These are phyloP conservation scores for Ridgeia piscesae DNA, from an alignment of 1,140 invertebrate genomes.

Conservation along the genomic window DNA sequence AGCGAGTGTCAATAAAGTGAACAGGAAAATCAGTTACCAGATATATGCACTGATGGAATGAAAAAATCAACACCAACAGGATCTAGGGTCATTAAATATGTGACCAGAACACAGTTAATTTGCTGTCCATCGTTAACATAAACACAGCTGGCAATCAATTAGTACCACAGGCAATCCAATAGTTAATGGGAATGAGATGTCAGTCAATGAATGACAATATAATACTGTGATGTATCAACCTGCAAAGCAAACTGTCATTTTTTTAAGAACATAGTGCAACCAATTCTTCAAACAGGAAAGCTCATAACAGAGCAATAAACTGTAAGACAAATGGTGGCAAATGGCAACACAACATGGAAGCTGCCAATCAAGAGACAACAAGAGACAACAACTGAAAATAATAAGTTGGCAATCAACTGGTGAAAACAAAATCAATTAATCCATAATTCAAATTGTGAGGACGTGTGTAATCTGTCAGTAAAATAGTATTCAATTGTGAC, in stretches of 20 bases:
- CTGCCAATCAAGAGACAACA: neutral
- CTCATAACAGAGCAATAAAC: neutral
- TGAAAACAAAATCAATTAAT: neutral
- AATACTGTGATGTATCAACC: too few relatives aligned
- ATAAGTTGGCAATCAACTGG: neutral
- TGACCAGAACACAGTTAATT: neutral
- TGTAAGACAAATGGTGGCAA: neutral
- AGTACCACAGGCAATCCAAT: too few relatives aligned
- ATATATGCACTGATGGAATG: too few relatives aligned
- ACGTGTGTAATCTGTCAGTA: neutral
- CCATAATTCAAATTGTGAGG: neutral
- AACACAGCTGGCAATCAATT: neutral
- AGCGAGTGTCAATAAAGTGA: neutral
- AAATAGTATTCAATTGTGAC: neutral
- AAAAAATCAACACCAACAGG: neutral
- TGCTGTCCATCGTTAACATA: neutral
- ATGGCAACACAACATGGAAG: neutral
- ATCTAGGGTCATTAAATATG: neutral
- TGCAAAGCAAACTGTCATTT: too few relatives aligned
- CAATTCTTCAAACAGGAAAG: too few relatives aligned
- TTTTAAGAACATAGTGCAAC: too few relatives aligned
- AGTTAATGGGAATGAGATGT: too few relatives aligned
- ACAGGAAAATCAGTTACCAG: neutral
- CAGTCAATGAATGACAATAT: too few relatives aligned
- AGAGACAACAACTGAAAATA: neutral